These are phyloP conservation scores for Nymphalis polychloros DNA, from an alignment of 2,888 invertebrate species.

Conservation along the genomic window DNA sequence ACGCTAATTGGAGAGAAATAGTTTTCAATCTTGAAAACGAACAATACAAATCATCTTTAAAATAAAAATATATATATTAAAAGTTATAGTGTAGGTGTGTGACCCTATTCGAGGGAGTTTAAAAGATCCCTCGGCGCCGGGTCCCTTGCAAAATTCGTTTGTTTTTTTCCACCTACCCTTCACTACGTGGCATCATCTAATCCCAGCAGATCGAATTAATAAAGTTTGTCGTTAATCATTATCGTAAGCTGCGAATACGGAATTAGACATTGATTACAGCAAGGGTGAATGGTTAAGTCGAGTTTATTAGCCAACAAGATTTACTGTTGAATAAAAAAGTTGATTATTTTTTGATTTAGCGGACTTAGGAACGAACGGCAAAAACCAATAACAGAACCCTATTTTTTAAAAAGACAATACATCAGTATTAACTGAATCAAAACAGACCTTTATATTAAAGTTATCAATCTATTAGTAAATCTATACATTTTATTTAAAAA, in stretches of 20 bases:
- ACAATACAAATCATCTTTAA: too few species aligned
- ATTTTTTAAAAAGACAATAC: constrained; percentile 9
- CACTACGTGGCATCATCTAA: constrained; percentile 62
- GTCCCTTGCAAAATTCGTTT: constrained; percentile 72
- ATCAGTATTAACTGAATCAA: neutral
- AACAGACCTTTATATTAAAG: neutral
- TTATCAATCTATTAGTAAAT: neutral
- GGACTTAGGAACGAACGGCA: constrained; percentile 34
- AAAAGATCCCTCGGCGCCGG: constrained; percentile 51
- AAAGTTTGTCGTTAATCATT: constrained; percentile 80
- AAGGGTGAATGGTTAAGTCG: constrained; percentile 67
- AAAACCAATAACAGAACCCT: constrained; percentile 34
- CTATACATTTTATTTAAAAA: too few species aligned
- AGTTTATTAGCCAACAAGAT: constrained; percentile 65
- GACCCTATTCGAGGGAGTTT: constrained; percentile 45
- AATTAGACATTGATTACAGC: constrained; percentile 76
- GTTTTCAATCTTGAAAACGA: too few species aligned
- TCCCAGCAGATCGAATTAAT: constrained; percentile 79
- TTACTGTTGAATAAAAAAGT: constrained; percentile 52
- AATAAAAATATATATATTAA: too few species aligned
- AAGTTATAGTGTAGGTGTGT: constrained; percentile 22
- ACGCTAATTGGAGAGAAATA: too few species aligned
- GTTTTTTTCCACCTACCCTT: constrained; percentile 72
- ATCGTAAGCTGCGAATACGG: constrained; percentile 76
- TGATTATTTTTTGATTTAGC: constrained; percentile 48